phyloP scores from a whole-genome alignment of 2,797 vertebrate species.

The Cossypha heuglini region DNA sequence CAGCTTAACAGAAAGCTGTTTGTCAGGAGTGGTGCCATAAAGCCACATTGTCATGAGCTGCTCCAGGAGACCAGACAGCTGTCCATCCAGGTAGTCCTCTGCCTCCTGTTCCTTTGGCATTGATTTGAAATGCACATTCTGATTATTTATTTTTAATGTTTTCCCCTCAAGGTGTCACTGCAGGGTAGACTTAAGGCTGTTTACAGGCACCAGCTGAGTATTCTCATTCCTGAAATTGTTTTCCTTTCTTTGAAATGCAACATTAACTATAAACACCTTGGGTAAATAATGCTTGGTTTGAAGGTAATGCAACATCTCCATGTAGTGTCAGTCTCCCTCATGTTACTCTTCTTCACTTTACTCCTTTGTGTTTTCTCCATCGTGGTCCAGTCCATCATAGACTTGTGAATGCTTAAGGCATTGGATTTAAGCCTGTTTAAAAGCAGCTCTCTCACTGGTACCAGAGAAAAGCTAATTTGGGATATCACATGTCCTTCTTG shows the following conservation, averaged over 20 bases:
- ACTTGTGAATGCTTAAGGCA: neutral
- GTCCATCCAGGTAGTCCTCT: neutral
- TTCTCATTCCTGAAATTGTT: slow-evolving; percentile 11
- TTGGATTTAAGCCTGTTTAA: neutral
- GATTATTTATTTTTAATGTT: slow-evolving; percentile 51
- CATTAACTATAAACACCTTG: neutral
- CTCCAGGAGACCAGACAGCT: neutral
- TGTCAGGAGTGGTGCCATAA: neutral
- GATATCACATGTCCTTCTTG: neutral
- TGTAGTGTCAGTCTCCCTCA: neutral
- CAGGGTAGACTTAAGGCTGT: slow-evolving; percentile 51
- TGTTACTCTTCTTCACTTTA: neutral
- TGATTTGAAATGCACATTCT: neutral
- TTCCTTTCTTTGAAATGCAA: neutral
- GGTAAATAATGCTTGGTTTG: neutral
- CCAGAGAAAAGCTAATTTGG: neutral
- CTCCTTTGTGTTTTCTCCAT: neutral
- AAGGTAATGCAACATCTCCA: neutral
- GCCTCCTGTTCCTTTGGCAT: neutral
- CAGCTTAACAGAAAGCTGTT: neutral
- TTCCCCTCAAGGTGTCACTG: slow-evolving; percentile 65
- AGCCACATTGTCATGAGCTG: neutral
- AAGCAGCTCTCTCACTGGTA: neutral
- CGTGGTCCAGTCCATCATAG: neutral
- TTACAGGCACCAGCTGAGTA: neutral